Conservation (phyloP, 2,797 vertebrate species). For the Hydrolagus colliei region DNA sequence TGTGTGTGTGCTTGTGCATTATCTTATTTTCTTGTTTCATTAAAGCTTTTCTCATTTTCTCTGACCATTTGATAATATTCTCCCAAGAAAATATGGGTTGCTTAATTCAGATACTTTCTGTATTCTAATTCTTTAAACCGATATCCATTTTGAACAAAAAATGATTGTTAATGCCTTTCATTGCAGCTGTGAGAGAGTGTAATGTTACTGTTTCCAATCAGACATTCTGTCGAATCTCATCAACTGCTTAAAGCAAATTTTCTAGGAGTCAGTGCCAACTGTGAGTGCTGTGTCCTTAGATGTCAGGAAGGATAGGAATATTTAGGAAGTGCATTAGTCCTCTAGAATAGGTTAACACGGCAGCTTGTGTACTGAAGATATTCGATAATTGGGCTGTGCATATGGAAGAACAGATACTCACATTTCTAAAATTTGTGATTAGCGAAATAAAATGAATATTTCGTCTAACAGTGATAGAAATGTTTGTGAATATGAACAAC, state of each 20-base stretch:
- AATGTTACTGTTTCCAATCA: conserved; percentile 21
- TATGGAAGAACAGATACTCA: background rate
- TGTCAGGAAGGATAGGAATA: conserved; percentile 1
- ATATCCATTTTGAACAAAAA: conserved; percentile 28
- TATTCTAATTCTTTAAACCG: conserved; percentile 13
- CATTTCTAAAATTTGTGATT: background rate
- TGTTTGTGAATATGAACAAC: too few species aligned
- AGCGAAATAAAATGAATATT: too few species aligned
- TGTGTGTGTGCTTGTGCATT: background rate
- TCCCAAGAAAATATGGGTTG: background rate
- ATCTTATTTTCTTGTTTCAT: background rate
- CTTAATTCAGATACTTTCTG: conserved; percentile 15
- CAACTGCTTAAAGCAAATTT: conserved; percentile 23
- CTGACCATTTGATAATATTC: background rate
- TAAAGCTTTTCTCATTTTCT: background rate
- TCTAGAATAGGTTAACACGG: background rate
- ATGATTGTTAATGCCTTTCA: conserved; percentile 11
- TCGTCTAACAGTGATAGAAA: too few species aligned
- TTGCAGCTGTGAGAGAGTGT: conserved; percentile 11
- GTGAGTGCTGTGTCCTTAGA: background rate
- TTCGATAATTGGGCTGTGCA: background rate
- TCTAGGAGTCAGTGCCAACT: conserved; percentile 5
- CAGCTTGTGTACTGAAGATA: background rate
- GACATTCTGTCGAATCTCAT: conserved; percentile 19
- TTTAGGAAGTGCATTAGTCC: background rate